A percentile compares a stretch with the other conserved stretches of the same genome.
These are phyloP conservation scores for Myotis davidii DNA, from an alignment of 2,113 vertebrate species.

Conservation along the genomic window DNA sequence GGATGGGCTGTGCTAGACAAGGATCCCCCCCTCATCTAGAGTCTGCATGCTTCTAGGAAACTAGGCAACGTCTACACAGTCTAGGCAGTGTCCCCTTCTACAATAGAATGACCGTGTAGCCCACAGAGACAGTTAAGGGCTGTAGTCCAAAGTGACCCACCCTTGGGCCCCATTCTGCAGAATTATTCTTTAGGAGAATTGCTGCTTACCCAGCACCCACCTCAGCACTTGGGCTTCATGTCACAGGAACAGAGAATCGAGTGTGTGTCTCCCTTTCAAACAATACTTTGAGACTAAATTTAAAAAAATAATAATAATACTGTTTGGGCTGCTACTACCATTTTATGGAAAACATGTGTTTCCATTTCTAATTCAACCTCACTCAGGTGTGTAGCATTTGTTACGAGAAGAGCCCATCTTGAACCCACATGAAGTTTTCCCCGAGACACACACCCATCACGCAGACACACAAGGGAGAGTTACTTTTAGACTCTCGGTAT, in stretches of 20 bases:
- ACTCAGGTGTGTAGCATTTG: neutral
- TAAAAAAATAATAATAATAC: neutral
- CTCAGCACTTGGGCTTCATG: neutral
- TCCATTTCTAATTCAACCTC: neutral
- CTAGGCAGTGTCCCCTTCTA: neutral
- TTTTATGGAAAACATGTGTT: conserved; percentile 22
- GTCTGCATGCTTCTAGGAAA: neutral
- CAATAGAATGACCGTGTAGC: neutral
- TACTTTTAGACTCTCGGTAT: neutral
- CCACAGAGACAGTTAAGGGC: neutral
- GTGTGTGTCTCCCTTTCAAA: conserved; percentile 7
- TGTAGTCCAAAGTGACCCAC: neutral
- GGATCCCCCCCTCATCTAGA: neutral
- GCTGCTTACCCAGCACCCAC: neutral
- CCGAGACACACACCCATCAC: neutral
- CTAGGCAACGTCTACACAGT: neutral
- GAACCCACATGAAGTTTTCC: neutral
- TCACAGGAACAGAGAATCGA: neutral
- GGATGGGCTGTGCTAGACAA: neutral
- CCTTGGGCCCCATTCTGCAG: neutral
- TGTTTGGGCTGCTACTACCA: neutral
- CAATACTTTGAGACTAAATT: neutral
- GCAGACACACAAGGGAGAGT: neutral
- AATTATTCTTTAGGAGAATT: neutral
- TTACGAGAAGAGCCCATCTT: neutral